Base-by-base conservation (phyloP, 2,113 vertebrate genomes). In the Himantopus leucocephalus region DNA sequence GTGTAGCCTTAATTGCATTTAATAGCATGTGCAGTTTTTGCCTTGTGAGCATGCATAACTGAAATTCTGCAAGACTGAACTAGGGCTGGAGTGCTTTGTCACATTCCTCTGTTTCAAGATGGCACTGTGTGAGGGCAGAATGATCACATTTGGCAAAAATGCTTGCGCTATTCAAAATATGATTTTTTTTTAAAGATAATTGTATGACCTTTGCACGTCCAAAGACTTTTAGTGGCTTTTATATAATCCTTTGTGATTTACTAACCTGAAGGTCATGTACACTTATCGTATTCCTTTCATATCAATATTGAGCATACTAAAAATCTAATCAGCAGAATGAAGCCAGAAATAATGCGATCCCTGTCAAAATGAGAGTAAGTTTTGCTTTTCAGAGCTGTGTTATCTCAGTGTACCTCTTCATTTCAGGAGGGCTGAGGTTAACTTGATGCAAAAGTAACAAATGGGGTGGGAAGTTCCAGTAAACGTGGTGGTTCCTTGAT, bases 1-100 rank as follows among this genome's bases (percentile, higher is more conserved):
- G 62, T 30, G 26, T 60, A 70, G 59, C 66, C 41, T 82, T 95
- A 96, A 97, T 92, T 91, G 32, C 22, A n/a, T 90, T 88, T 92
- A 94, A 87, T 87, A 82, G 53, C 73, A 55, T 58, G 14, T 68
- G 26, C 62, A 43, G n/a, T 45, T 90, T 56, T 68, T 86, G 26
- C 43, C 43, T 74, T 79, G 10, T 72, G n/a, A 60, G 19, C 14
- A 3, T 64, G 16, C 20, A 30, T 50, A 82, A 43, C 60, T 72
- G 89, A 79, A 96, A 76, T 70, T 71, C 55, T 90, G 48, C 47
- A 70, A 34, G 59, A 10, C 72, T 27, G 56, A 74, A 53, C 48
- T 58, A 8, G 48, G 56, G 41, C 60, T 64, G 71, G 37, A 35
- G 48, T 63, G 35, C 39, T n/a, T 30, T 45, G 55, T 55, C 21